A percentile compares a stretch with the other conserved stretches of the same genome.
Evolutionary conservation across 2,113 vertebrate species (phyloP).

Genomic region (Lampris incognitus): DNA sequence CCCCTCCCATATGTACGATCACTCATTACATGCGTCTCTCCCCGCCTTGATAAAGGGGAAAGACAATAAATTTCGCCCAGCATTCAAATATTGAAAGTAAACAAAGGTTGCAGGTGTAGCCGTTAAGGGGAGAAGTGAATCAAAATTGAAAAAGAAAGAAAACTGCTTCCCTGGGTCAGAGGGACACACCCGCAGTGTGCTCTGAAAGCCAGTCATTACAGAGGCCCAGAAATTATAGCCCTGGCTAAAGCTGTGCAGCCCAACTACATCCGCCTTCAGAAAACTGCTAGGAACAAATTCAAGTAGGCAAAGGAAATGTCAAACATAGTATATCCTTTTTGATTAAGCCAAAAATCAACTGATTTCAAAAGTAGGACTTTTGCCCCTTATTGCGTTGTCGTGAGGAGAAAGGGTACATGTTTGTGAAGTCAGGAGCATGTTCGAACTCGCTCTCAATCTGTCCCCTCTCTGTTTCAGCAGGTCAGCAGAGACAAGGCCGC

Average conservation of each 20-base stretch:
- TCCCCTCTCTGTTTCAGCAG: constrained; percentile 50
- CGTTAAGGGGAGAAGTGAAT: constrained; percentile 12
- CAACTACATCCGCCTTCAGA: constrained; percentile 50
- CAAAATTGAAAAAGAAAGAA: constrained; percentile 44
- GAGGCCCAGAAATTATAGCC: constrained; percentile 77
- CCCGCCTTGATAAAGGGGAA: background rate
- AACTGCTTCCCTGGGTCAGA: constrained; percentile 71
- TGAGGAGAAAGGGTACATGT: constrained; percentile 11
- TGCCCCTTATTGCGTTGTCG: background rate
- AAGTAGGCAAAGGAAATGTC: constrained; percentile 32
- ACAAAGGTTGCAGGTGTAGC: constrained; percentile 60
- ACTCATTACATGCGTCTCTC: background rate
- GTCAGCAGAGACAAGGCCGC: constrained; percentile 57
- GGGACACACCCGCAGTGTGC: constrained; percentile 80
- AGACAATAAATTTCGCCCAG: background rate
- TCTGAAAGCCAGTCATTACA: constrained; percentile 80
- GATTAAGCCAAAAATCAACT: too few species aligned
- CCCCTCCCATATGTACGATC: background rate
- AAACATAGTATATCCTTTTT: background rate
- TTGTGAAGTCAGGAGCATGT: constrained; percentile 36
- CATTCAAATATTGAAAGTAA: constrained; percentile 55
- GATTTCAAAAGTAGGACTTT: background rate
- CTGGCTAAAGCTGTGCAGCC: constrained; percentile 64
- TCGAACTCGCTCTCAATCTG: constrained; percentile 57
- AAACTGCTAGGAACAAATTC: constrained; percentile 34